Base-by-base conservation (phyloP, 2,797 vertebrate species). In the Lemur catta region DNA sequence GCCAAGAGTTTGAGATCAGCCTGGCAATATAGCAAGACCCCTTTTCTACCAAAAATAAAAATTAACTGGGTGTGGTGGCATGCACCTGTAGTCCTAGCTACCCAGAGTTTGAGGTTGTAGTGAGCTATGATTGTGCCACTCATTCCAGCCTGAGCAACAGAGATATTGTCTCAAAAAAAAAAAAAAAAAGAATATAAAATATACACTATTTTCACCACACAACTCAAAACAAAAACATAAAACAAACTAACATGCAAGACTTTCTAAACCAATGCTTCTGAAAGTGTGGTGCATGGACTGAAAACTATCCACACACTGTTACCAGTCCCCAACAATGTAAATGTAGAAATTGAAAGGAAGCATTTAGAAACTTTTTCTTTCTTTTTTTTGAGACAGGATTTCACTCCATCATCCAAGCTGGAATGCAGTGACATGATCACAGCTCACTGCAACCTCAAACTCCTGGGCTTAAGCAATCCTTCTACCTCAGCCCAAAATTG, bases 141-240 rank as follows among this genome's bases (percentile, higher is more conserved):
- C 63, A 65, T n/a, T n/a, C 33, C 33, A 65, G 7, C 30, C 63
- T n/a, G 33, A 65, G 63, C 33, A 65, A n/a, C 33, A n/a, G 63
- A 65, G 15, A n/a, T 2, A 2, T 12, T 63, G 61, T 63, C 30
- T 63, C 11, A 12, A 61, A 17, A 63, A 33, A 33, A 63, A 63
- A 63, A 6, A 33, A 63, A 17, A 28, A 33, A 30, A 63, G 33
- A 65, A 65, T n/a, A 65, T n/a, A 18, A 17, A 65, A n/a, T 87
- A 91, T 22, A 81, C 7, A 76, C 20, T 63, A 15, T 63, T 65
- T 59, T 96, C 17, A 93, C 24, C 38, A 93, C 52, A 89, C 71
- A 33, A 38, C 88, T 59, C 43, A 91, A 67, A 41, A 28, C 81
- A 80, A 97, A 95, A 88, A 28, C 50, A 82, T 41, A 71, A 79